Evolutionary conservation across 2,888 invertebrate species (phyloP), one percentile per base, ranked within the genome.

Genomic region (Eupithecia inturbata): DNA sequence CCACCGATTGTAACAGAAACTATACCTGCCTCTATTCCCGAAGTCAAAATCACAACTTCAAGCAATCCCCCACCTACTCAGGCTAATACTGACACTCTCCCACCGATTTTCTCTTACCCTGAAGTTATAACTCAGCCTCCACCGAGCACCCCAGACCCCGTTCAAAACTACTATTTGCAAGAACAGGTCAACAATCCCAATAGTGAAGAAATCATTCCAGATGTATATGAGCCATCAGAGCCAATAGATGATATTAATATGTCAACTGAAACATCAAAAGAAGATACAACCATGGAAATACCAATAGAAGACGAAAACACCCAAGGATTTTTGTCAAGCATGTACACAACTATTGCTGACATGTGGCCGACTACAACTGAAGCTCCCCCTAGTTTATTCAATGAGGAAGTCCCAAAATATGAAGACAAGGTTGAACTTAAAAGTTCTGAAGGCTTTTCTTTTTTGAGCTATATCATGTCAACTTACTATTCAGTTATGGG

Each of bases 291-390:
- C 68, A 79, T 72, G 22, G 82, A 85, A 70, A 41, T 71, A 36
- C 68, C 81, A 53, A 33, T 71, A 22, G 72, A 81, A 70, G 82
- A 86, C 67, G 86, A 85, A 67, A 84, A 75, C 67, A 75, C 78
- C 31, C 83, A 86, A 76, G 82, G 90, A 45, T 83, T 93, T 66
- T 80, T 93, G 10, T 89, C 92, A 72, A 87, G 82, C 68, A 84
- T 94, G 76, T 92, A 89, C 74, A 83, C 92, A 60, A 89, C 89
- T 53, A 79, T 94, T 78, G 85, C 89, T n/a, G 88, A 89, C 68
- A 85, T 93, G n/a, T 90, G 87, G 87, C 88, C 91, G 3, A 83
- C 90, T 3, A 82, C 89, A 62, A 88, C 89, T 3, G 91, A 91
- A 72, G 67, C 84, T 53, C 89, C 91, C 71, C 85, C 90, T 70